Base-by-base conservation (phyloP, 2,113 vertebrate genomes). In the Elachura formosa region DNA sequence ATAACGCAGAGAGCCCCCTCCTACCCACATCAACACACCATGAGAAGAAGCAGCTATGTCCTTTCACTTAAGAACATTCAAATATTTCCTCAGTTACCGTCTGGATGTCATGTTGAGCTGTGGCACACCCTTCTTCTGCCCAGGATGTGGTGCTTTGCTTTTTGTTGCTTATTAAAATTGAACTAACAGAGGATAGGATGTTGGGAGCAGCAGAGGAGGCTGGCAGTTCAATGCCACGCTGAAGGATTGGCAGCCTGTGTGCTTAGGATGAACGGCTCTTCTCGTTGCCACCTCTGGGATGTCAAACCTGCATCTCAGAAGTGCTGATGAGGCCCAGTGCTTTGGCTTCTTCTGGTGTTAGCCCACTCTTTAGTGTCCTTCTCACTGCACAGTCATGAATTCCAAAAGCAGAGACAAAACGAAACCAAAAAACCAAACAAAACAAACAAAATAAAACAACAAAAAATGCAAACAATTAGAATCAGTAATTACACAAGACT, bases 231-330 rank as follows among this genome's bases (percentile, higher is more conserved):
- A 38, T 51, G 86, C 36, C 75, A 84, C 38, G 17, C 78, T 6
- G 4, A 61, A 88, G 64, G 58, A 78, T 18, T 78, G 74, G 86
- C 82, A 91, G 91, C 87, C 90, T 82, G 59, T 63, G 73, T 93
- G 93, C 92, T 94, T 93, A 91, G 40, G 82, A 45, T 80, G 90
- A 87, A 85, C 5, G 8, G 56, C 68, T 95, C 52, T 88, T 90
- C 90, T 72, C 24, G 63, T 92, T 6, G 74, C 43, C 61, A n/a
- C 74, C 33, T 67, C 91, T 54, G n/a, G 13, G 24, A 80, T 1
- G 21, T 99, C 98, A 99, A 98, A 99, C 98, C 95, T 99, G 99
- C 98, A 99, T 98, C 97, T 99, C 99, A 5, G 99, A 98, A 71
- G 98, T 98, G 84, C 98, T 98, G 80, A 99, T 98, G 91, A 99